Percentiles rank a stretch among this genome's conserved stretches.
Evolutionary conservation across 2,797 vertebrate species (phyloP).

Genomic region (Pantherophis alleghaniensis): DNA sequence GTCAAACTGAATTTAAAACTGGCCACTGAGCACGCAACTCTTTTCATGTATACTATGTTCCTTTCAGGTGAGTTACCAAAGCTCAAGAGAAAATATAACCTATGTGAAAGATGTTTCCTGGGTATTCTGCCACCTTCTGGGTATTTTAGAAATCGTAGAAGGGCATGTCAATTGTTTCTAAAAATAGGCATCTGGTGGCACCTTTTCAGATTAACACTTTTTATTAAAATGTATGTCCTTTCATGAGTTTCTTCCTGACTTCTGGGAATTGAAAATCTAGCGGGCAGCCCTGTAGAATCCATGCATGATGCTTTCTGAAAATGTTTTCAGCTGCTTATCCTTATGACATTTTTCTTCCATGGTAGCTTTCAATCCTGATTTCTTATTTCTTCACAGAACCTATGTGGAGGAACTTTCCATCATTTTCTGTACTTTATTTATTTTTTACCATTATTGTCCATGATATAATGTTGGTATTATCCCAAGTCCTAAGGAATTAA

Average conservation of each 20-base stretch:
- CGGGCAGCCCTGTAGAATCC: neutral
- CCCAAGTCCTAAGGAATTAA: neutral
- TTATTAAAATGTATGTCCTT: neutral
- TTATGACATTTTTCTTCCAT: neutral
- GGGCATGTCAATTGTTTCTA: neutral
- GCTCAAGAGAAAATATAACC: neutral
- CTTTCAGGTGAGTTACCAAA: neutral
- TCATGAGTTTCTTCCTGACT: neutral
- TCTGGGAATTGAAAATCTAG: neutral
- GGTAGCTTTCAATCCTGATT: neutral
- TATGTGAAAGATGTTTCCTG: neutral
- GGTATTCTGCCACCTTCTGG: conserved; percentile 7
- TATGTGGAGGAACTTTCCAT: neutral
- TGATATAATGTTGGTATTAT: neutral
- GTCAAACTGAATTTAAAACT: neutral
- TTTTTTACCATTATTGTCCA: neutral
- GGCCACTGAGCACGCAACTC: neutral
- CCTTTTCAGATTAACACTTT: neutral
- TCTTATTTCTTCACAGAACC: neutral
- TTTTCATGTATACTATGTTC: neutral
- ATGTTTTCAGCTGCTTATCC: neutral
- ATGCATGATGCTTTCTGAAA: neutral
- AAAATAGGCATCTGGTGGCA: neutral
- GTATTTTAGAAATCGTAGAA: neutral
- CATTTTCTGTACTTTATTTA: neutral